Conservation (phyloP, 92 coral and sea anemone genomes). For the Meandrina meandrites region DNA sequence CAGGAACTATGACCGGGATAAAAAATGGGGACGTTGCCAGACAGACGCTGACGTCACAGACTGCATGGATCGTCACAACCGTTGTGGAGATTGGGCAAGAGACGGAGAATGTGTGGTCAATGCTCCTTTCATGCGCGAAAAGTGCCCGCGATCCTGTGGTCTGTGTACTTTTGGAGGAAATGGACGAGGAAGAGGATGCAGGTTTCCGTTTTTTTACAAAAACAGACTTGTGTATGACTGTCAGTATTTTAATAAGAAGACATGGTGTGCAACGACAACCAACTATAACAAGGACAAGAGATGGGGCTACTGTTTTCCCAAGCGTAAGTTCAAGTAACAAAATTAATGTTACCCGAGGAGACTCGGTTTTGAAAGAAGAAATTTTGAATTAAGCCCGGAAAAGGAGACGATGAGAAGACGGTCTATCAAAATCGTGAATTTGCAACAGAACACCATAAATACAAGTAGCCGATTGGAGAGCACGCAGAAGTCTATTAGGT, state of each 20-base stretch:
- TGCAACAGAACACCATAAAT: too few relatives aligned
- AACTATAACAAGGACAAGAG: conserved; percentile 45
- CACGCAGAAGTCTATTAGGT: too few relatives aligned
- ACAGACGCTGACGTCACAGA: conserved; percentile 23
- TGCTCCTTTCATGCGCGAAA: conserved; percentile 18
- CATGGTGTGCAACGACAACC: conserved; percentile 47
- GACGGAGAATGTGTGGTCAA: conserved; percentile 30
- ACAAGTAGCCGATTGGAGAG: too few relatives aligned
- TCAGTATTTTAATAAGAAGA: conserved; percentile 5
- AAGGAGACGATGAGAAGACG: too few relatives aligned
- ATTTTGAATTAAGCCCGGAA: too few relatives aligned
- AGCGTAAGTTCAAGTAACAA: conserved; percentile 20
- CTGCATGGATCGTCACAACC: conserved; percentile 19
- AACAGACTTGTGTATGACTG: conserved; percentile 21
- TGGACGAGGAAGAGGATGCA: conserved; percentile 29
- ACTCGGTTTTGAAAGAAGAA: too few relatives aligned
- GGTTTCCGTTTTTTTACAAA: conserved; percentile 44
- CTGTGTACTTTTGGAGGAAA: conserved; percentile 46
- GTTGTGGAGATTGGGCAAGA: conserved; percentile 43
- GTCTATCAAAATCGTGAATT: too few relatives aligned
- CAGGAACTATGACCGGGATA: conserved; percentile 39
- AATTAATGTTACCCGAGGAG: too few relatives aligned
- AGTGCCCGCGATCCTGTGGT: conserved; percentile 54
- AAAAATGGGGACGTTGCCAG: conserved; percentile 49
- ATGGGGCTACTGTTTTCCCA: conserved; percentile 61